phyloP scores from a whole-genome alignment of 2,888 invertebrate genomes.

The Siphonodentalium dalli region DNA sequence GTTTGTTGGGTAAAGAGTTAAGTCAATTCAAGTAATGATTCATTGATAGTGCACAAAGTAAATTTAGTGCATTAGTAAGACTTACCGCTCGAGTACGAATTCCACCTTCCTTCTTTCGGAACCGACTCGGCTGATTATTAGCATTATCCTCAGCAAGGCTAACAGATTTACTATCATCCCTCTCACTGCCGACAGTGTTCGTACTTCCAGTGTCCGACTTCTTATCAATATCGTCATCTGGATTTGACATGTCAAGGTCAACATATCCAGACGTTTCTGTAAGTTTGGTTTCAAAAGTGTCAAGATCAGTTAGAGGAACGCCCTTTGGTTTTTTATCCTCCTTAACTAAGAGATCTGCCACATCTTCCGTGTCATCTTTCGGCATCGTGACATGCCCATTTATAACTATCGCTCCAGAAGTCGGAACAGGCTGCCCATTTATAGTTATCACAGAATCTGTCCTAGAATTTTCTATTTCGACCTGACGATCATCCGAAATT shows the following conservation, averaged over 20 bases:
- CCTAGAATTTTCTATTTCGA: too few species aligned
- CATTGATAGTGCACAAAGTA: too few species aligned
- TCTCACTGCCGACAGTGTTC: constrained; percentile 48
- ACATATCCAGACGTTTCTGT: constrained; percentile 31
- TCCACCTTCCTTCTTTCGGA: constrained; percentile 7
- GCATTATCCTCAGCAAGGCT: background rate
- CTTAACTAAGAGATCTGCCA: constrained; percentile 10
- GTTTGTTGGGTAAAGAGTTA: too few species aligned
- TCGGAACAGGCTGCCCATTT: constrained; percentile 43
- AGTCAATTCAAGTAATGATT: too few species aligned
- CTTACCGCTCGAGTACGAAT: too few species aligned
- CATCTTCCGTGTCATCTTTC: constrained; percentile 17
- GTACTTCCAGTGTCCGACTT: constrained; percentile 51
- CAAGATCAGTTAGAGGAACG: constrained; percentile 53
- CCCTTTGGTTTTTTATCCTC: constrained; percentile 8
- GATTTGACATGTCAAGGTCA: constrained; percentile 42
- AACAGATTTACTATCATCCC: constrained; percentile 38
- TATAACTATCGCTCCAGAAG: constrained; percentile 38
- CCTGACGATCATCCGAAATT: too few species aligned
- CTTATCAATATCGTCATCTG: constrained; percentile 48
- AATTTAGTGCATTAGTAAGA: too few species aligned
- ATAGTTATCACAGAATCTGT: constrained; percentile 39
- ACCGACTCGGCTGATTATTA: constrained; percentile 1
- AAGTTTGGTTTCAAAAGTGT: constrained; percentile 50
- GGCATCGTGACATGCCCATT: constrained; percentile 44